Base-by-base conservation (phyloP, 2,797 vertebrate genomes). In the Apogon talboti region DNA sequence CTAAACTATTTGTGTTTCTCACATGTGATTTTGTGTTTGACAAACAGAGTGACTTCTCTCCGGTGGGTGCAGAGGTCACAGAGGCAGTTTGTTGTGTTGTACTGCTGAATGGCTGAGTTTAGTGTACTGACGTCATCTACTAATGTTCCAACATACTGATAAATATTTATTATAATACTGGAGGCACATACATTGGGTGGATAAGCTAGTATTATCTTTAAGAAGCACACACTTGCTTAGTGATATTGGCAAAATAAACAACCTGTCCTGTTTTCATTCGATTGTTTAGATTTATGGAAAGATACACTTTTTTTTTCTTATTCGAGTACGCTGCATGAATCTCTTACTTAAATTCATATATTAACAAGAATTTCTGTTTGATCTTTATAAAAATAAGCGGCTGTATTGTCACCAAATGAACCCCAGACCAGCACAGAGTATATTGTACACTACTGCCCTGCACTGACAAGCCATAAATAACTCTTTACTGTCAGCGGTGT, bases 371-470 rank as follows among this genome's bases (percentile, higher is more conserved):
- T 41, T 48, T 7, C 4, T 68, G 12, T 48, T 21, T 56, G 21
- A 58, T 16, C n/a, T 37, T 60, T 28, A 45, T 9, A 6, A 15
- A 14, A 13, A 37, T 35, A 40, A 49, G 44, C 52, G n/a, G 7
- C 1, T 16, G 18, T 15, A 37, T 11, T 19, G 15, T 61, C 57
- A 76, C 18, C 9, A 38, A 37, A 47, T 42, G 35, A 57, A 45
- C 58, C 13, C 52, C 16, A 60, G n/a, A 57, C 24, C 6, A 52
- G 12, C 6, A 56, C 35, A 58, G 14, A 46, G n/a, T 62, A 13
- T 46, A 18, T 47, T 51, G 60, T 38, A 80, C 80, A 86, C 79
- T 81, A 84, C 84, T 84, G n/a, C 69, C 79, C 76, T 86, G n/a
- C 69, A 81, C 76, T 86, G 84, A 88, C 33, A 52, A 83, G 71